phyloP scores from a whole-genome alignment of 2,113 vertebrate species.

The Nothobranchius furzeri region DNA sequence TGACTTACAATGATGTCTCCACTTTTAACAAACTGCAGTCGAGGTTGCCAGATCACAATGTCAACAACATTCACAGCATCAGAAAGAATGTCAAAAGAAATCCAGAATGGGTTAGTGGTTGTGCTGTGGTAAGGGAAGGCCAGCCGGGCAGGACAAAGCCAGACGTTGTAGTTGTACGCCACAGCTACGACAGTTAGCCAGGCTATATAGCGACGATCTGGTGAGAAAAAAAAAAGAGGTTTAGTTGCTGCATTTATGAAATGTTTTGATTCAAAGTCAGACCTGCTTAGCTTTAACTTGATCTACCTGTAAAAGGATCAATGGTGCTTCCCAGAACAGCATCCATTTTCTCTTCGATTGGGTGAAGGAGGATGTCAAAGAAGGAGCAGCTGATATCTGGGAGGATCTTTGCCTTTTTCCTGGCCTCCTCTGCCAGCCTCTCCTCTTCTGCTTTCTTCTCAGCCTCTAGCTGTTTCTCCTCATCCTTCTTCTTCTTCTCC shows the following conservation, averaged over 20 bases:
- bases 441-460: conserved; percentile 72
- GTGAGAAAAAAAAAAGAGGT: neutral
- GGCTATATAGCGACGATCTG: conserved; percentile 84
- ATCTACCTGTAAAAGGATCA: conserved; percentile 87
- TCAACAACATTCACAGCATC: conserved; percentile 85
- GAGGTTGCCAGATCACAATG: conserved; percentile 84
- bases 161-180: conserved; percentile 90
- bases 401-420: conserved; percentile 47
- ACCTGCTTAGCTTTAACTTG: too few species aligned
- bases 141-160: conserved; percentile 83
- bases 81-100: conserved; percentile 76
- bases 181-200: conserved; percentile 84
- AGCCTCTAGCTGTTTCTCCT: conserved; percentile 64
- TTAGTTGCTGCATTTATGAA: too few species aligned
- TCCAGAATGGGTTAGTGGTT: conserved; percentile 72
- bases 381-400: conserved; percentile 52
- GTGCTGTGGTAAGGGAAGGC: conserved; percentile 84
- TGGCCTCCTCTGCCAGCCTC: conserved; percentile 62
- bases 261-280: too few species aligned
- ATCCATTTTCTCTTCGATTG: conserved; percentile 76
- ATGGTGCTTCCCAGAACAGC: conserved; percentile 67
- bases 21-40: conserved; percentile 85
- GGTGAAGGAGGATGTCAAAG: conserved; percentile 61
- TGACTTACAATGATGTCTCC: conserved; percentile 88
- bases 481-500: conserved; percentile 75